Conservation (phyloP, 2,797 vertebrate genomes). For the Botia almorhae region DNA sequence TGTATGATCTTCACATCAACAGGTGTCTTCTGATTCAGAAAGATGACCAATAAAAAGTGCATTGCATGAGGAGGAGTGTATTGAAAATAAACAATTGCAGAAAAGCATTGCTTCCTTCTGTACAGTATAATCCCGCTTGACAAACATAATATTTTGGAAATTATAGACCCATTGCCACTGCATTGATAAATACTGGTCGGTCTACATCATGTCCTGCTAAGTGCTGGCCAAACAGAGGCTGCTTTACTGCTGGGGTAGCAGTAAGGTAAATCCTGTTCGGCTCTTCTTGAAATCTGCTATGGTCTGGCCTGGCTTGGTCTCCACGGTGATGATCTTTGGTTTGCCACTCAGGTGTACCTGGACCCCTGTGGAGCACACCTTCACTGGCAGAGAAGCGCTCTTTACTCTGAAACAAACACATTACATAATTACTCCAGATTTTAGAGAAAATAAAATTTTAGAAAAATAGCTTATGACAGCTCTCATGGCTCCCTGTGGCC, state of each 20-base stretch:
- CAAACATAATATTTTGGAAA: background rate
- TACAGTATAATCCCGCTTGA: background rate
- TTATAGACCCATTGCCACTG: background rate
- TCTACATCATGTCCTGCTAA: background rate
- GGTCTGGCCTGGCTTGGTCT: slow-evolving; percentile 69
- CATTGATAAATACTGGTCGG: background rate
- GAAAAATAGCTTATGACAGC: slow-evolving; percentile 14
- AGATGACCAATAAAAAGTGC: slow-evolving; percentile 13
- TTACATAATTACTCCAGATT: slow-evolving; percentile 44
- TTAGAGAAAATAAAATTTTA: background rate
- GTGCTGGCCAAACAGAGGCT: background rate
- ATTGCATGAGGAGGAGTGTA: background rate
- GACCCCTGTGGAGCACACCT: slow-evolving; percentile 68
- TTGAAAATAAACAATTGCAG: background rate
- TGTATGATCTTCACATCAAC: background rate
- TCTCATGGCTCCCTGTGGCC: background rate
- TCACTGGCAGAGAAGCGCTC: slow-evolving; percentile 69
- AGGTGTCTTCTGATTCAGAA: background rate
- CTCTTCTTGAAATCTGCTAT: slow-evolving; percentile 77
- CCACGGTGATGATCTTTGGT: slow-evolving; percentile 71
- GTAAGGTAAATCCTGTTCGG: slow-evolving; percentile 73
- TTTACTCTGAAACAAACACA: slow-evolving; percentile 67
- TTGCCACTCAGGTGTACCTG: slow-evolving; percentile 77
- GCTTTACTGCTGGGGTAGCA: slow-evolving; percentile 69
- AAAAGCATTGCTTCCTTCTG: background rate